Conservation (phyloP, 2,113 vertebrate genomes). For the Pluvianellus socialis region DNA sequence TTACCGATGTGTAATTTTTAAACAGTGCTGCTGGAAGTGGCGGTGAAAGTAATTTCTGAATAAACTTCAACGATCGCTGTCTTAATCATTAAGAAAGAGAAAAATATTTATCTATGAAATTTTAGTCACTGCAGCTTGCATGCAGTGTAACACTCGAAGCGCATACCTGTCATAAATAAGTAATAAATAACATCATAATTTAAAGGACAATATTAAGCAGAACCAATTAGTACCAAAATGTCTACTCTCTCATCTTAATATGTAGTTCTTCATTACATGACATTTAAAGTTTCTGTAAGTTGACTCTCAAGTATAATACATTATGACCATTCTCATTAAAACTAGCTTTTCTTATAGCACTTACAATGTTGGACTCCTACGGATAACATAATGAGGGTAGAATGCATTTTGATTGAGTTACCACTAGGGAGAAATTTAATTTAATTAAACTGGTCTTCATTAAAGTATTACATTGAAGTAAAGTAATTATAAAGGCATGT, state of each 20-base stretch:
- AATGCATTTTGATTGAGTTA: conserved; percentile 80
- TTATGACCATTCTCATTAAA: conserved; percentile 74
- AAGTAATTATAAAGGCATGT: conserved; percentile 76
- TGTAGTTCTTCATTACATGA: conserved; percentile 50
- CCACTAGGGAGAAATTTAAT: conserved; percentile 81
- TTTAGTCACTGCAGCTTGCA: conserved; percentile 29
- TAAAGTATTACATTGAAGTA: conserved; percentile 77
- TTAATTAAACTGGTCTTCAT: conserved; percentile 82
- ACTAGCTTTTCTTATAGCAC: conserved; percentile 63
- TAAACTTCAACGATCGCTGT: not conserved
- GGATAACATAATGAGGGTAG: conserved; percentile 77
- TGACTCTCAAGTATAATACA: conserved; percentile 65
- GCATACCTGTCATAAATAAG: conserved; percentile 53
- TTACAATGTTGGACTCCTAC: conserved; percentile 73
- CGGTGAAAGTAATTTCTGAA: not conserved
- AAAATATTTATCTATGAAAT: conserved; percentile 39
- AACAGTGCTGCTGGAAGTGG: not conserved
- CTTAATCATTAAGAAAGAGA: conserved; percentile 11
- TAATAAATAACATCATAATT: conserved; percentile 54
- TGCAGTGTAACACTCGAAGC: not conserved
- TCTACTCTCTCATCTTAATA: conserved; percentile 59
- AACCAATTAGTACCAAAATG: conserved; percentile 64
- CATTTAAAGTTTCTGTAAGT: conserved; percentile 66
- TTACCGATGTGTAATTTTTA: not conserved
- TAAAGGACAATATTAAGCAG: conserved; percentile 44